A percentile compares a stretch with the other conserved stretches of the same genome.
Evolutionary conservation across 2,888 invertebrate species (phyloP).

Genomic region (Vesta saturnalis): DNA sequence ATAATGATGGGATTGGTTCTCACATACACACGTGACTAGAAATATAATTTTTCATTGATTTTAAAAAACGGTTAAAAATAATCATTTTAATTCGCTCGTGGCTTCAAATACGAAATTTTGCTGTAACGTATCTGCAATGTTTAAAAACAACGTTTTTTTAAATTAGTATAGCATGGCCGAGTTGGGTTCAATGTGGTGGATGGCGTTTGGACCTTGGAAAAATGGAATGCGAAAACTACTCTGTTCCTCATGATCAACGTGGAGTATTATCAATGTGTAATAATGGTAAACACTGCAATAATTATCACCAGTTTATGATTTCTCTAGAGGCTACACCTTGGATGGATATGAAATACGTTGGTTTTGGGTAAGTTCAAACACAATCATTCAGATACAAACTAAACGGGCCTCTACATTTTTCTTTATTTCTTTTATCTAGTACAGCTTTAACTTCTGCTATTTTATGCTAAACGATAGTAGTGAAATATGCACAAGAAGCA

Average conservation of each 20-base stretch:
- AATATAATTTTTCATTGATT: too few species aligned
- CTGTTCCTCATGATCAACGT: conserved; percentile 70
- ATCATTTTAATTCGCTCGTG: too few species aligned
- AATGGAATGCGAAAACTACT: conserved; percentile 74
- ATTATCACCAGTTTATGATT: conserved; percentile 76
- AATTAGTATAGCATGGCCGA: conserved; percentile 72
- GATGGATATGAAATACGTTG: conserved; percentile 79
- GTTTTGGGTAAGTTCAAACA: conserved; percentile 69
- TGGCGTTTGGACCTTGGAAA: conserved; percentile 59
- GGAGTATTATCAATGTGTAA: conserved; percentile 81
- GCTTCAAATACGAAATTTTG: too few species aligned
- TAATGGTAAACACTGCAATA: conserved; percentile 71
- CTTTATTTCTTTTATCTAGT: too few species aligned
- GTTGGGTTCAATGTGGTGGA: conserved; percentile 78
- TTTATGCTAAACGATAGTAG: too few species aligned
- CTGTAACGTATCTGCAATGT: not conserved
- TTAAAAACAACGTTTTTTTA: conserved; percentile 8
- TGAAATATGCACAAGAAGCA: too few species aligned
- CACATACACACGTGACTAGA: too few species aligned
- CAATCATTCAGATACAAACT: not conserved
- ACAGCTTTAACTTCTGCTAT: too few species aligned
- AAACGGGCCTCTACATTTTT: too few species aligned
- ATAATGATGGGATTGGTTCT: too few species aligned
- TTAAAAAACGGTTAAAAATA: too few species aligned
- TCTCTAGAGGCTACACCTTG: conserved; percentile 72